These are phyloP conservation scores for Empidonax traillii DNA, from an alignment of 2,113 vertebrate genomes.

Conservation along the genomic window DNA sequence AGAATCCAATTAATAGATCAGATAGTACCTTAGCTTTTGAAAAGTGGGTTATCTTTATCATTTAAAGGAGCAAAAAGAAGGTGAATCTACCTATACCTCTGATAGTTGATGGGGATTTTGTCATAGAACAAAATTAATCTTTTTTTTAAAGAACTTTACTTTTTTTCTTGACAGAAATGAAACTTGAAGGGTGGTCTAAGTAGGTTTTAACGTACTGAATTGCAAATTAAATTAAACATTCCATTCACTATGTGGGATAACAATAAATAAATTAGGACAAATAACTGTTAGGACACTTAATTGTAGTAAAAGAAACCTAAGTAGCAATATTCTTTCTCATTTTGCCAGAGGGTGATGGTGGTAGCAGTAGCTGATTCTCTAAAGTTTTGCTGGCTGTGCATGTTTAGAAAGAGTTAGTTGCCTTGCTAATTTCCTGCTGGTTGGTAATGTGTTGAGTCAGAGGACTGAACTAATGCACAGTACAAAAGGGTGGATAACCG, in stretches of 20 bases:
- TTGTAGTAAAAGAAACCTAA: neutral
- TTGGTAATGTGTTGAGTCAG: slow-evolving; percentile 51
- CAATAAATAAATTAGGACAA: neutral
- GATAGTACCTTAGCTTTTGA: neutral
- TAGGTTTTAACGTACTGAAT: neutral
- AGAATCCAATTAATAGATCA: neutral
- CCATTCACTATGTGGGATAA: neutral
- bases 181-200: neutral
- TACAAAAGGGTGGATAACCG: slow-evolving; percentile 48
- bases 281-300: neutral
- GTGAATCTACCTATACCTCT: neutral
- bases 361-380: neutral
- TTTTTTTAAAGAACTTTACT: neutral
- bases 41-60: neutral
- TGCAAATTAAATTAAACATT: neutral
- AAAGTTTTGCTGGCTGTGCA: slow-evolving; percentile 29
- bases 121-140: neutral
- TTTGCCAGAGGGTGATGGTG: neutral
- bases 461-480: slow-evolving; percentile 11
- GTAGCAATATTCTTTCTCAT: neutral
- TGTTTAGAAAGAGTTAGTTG: slow-evolving; percentile 9
- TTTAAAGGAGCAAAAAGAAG: neutral
- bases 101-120: neutral
- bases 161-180: neutral
- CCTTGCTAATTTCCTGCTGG: slow-evolving; percentile 42